Conservation (phyloP, 2,888 invertebrate genomes). For the Eupithecia exiguata region DNA sequence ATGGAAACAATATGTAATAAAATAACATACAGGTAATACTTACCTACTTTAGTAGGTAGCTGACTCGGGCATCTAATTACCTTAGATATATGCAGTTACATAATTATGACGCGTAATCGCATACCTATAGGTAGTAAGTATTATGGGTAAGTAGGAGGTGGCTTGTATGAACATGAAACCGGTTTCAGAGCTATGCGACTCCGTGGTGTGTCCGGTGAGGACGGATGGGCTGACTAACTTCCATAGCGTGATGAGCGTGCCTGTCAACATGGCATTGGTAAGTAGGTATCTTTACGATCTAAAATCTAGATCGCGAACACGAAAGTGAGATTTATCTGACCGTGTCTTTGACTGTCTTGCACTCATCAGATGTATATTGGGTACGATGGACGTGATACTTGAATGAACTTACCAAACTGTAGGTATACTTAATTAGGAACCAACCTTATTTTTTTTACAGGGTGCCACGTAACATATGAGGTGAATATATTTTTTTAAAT, state of each 20-base stretch:
- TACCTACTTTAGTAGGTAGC: neutral
- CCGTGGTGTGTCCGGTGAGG: conserved; percentile 62
- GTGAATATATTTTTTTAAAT: too few species aligned
- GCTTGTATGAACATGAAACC: neutral
- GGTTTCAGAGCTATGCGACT: conserved; percentile 65
- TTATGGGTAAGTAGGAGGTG: neutral
- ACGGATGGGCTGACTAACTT: conserved; percentile 61
- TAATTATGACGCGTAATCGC: neutral
- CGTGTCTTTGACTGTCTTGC: neutral
- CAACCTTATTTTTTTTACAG: too few species aligned
- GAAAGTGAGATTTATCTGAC: neutral
- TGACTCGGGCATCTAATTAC: neutral
- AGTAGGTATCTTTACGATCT: conserved; percentile 49
- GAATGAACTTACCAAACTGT: neutral
- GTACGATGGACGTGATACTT: neutral
- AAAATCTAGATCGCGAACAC: neutral
- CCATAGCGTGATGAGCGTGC: conserved; percentile 71
- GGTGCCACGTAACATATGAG: too few species aligned
- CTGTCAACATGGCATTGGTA: conserved; percentile 68
- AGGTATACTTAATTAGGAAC: too few species aligned
- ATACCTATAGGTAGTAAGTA: neutral
- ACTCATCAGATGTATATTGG: neutral
- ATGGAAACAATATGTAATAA: conserved; percentile 2
- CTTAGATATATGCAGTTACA: neutral
- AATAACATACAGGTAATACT: neutral